Conservation (phyloP, 2,797 vertebrate species). For the Octomys mimax region DNA sequence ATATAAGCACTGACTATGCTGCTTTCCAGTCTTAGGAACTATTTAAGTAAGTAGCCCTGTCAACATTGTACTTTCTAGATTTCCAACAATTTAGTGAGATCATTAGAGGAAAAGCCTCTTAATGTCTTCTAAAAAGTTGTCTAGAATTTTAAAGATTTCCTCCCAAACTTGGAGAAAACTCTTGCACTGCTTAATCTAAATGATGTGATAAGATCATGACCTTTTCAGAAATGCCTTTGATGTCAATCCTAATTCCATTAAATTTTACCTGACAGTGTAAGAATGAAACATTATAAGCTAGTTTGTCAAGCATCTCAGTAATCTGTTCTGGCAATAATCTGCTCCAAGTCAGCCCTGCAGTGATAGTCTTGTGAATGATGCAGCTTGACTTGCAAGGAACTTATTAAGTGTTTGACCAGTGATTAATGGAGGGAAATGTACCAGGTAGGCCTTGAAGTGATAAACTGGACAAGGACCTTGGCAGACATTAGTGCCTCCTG, state of each 20-base stretch:
- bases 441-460: conserved; percentile 67
- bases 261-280: conserved; percentile 74
- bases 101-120: not conserved
- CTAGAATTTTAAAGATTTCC: conserved; percentile 67
- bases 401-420: conserved; percentile 69
- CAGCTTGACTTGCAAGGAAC: conserved; percentile 57
- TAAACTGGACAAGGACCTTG: conserved; percentile 67
- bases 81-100: conserved; percentile 55
- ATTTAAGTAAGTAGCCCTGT: conserved; percentile 56
- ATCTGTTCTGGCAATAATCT: conserved; percentile 81
- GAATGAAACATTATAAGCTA: conserved; percentile 70
- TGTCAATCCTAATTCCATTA: conserved; percentile 82
- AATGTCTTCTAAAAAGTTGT: conserved; percentile 49
- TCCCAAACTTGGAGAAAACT: conserved; percentile 46
- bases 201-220: conserved; percentile 78
- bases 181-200: conserved; percentile 71
- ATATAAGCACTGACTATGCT: conserved; percentile 1
- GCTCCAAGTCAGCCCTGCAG: conserved; percentile 71
- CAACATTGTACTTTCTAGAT: conserved; percentile 47
- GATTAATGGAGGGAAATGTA: conserved; percentile 75
- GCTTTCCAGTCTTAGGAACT: conserved; percentile 53
- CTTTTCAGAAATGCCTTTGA: conserved; percentile 80
- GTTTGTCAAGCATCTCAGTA: conserved; percentile 78
- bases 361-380: conserved; percentile 58
- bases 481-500: conserved; percentile 28